Evolutionary conservation across 1,140 invertebrate genomes (phyloP).

Genomic region (Phenacoccus solenopsis): DNA sequence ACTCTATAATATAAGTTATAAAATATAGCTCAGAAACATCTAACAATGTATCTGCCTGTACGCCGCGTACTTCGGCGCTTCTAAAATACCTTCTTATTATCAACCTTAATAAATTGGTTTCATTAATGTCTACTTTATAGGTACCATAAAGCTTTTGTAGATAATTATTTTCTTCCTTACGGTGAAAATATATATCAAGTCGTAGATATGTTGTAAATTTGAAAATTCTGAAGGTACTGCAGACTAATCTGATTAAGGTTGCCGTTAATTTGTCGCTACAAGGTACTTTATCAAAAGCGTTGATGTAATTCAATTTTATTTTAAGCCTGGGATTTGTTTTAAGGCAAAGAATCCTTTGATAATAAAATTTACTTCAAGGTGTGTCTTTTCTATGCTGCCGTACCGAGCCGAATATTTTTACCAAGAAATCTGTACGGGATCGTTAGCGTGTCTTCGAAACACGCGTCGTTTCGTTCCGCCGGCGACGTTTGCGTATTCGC

Average conservation of each 20-base stretch:
- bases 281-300: conserved; percentile 12
- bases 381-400: too few species aligned
- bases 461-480: too few species aligned
- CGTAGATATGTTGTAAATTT: conserved; percentile 14
- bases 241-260: conserved; percentile 18
- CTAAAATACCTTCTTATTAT: conserved; percentile 10
- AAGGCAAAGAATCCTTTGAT: conserved; percentile 13
- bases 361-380: conserved; percentile 6
- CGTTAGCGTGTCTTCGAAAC: too few species aligned
- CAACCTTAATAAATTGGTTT: conserved; percentile 16
- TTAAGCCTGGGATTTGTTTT: conserved; percentile 8
- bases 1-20: conserved; percentile 14
- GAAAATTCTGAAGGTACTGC: conserved; percentile 13
- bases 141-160: conserved; percentile 10
- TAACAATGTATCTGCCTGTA: background rate
- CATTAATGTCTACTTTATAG: conserved; percentile 9
- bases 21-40: conserved; percentile 11
- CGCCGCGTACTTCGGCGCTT: background rate
- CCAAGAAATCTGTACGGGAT: too few species aligned
- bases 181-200: conserved; percentile 9
- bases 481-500: too few species aligned
- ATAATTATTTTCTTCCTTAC: conserved; percentile 14
- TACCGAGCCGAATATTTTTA: too few species aligned
- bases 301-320: conserved; percentile 13
- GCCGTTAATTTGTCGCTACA: conserved; percentile 16